Conservation (phyloP, 2,113 vertebrate species). For the Semnornis frantzii region DNA sequence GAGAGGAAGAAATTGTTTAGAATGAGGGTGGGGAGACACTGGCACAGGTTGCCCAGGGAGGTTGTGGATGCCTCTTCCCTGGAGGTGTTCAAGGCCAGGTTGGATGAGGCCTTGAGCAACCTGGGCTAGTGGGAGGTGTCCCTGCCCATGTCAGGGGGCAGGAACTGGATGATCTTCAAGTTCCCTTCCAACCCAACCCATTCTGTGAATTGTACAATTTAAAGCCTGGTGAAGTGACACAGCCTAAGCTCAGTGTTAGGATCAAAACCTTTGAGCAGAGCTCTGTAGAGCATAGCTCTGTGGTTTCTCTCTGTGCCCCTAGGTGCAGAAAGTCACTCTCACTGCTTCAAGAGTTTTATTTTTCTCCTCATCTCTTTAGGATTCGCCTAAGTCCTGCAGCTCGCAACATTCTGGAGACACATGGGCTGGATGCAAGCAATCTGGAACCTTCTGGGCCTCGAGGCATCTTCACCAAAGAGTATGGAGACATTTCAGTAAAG, state of each 20-base stretch:
- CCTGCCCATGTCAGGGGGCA: too few species aligned
- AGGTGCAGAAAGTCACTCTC: neutral
- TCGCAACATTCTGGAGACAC: slow-evolving; percentile 88
- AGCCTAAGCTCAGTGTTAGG: neutral
- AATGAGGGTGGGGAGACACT: too few species aligned
- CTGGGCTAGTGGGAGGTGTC: too few species aligned
- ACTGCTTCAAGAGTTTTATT: neutral
- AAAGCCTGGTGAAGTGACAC: neutral
- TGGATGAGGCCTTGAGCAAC: too few species aligned
- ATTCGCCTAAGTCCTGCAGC: slow-evolving; percentile 93
- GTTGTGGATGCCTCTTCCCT: too few species aligned
- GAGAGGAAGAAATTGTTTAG: too few species aligned
- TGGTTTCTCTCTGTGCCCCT: neutral
- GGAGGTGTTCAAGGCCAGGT: too few species aligned
- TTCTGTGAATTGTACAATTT: neutral
- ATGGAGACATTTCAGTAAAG: slow-evolving; percentile 66
- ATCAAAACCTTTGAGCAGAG: neutral
- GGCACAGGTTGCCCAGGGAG: too few species aligned
- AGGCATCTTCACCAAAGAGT: slow-evolving; percentile 96
- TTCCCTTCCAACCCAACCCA: too few species aligned
- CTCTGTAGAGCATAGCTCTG: neutral
- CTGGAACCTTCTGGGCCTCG: slow-evolving; percentile 86
- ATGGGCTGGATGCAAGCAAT: slow-evolving; percentile 82
- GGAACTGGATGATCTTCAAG: too few species aligned
- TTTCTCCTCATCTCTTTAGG: slow-evolving; percentile 67